Evolutionary conservation across 2,797 vertebrate genomes (phyloP), one percentile per base, ranked within the genome.

Genomic region (Parauchenoglanis punctatus): DNA sequence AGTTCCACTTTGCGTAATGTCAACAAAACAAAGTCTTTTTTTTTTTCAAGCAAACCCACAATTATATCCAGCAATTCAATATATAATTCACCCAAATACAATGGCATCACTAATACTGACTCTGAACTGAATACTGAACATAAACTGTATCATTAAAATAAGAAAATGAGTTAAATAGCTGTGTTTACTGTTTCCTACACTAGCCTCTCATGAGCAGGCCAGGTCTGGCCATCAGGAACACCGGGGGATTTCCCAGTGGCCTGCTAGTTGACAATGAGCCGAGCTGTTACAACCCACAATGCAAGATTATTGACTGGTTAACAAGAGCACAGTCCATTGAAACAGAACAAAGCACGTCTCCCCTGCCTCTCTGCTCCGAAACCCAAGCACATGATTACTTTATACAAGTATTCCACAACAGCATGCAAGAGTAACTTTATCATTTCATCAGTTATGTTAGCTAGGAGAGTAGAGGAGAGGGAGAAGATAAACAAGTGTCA

Each of bases 1-100:
- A 78, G 49, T 25, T 40, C 59, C 25, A 63, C 80, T 81, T n/a
- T 52, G 17, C 54, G 31, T 67, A 85, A 88, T 58, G 52, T 58
- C 31, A 72, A 58, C 54, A 78, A 58, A 78, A 58, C 52, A 77
- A 49, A 7, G 7, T 28, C 46, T 49, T 49, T 31, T 54, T 77
- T 76, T 40, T 40, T 40, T 54, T 28, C n/a, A 20, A 11, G 0
- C 4, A 58, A 56, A 35, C 17, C 7, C 31, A 56, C 10, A 73
- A n/a, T 35, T 54, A 40, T 25, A 59, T 63, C 1, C 28, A 73
- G 23, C 44, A 46, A 70, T 81, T 8, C 8, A 20, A 18, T 17
- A 81, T 81, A 18, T 81, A 82, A 46, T 58, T 28, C 35, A 20
- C 13, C 3, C 31, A 67, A 44, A 67, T 54, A 61, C 15, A 0